phyloP scores from a whole-genome alignment of 37 sponge, comb jelly and placozoan species.

The Spongilla lacustris region DNA sequence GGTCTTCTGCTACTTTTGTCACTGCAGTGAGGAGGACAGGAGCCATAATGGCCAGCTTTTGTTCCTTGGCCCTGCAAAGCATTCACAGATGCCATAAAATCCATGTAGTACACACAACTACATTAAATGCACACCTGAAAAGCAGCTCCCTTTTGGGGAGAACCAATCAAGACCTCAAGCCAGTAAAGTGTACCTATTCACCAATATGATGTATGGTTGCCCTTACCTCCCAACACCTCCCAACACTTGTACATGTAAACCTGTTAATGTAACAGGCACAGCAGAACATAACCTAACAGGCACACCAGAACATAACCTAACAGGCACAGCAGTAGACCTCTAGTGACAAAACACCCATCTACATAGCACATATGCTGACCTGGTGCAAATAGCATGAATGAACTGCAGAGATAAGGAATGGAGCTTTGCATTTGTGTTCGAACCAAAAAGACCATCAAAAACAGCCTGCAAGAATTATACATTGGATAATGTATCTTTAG shows the following conservation, averaged over 20 bases:
- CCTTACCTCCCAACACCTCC: too few relatives aligned
- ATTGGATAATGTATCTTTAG: too few relatives aligned
- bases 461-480: slow-evolving; percentile 32
- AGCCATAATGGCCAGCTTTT: slow-evolving; percentile 52
- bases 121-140: neutral
- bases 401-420: slow-evolving; percentile 32
- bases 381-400: slow-evolving; percentile 51
- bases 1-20: slow-evolving; percentile 47
- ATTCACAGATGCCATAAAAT: neutral
- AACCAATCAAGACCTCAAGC: too few relatives aligned
- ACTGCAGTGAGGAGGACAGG: slow-evolving; percentile 71
- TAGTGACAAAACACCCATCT: too few relatives aligned
- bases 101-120: neutral
- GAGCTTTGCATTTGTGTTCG: slow-evolving; percentile 40
- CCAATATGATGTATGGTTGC: too few relatives aligned
- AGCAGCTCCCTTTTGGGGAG: too few relatives aligned
- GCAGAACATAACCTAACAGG: too few relatives aligned
- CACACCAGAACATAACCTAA: too few relatives aligned
- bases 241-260: too few relatives aligned
- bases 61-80: slow-evolving; percentile 19
- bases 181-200: too few relatives aligned
- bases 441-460: slow-evolving; percentile 76
- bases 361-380: slow-evolving; percentile 1
- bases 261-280: too few relatives aligned
- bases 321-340: too few relatives aligned